Base-by-base conservation (phyloP, 1,140 invertebrate species). In the Rhyacophila brunnea region DNA sequence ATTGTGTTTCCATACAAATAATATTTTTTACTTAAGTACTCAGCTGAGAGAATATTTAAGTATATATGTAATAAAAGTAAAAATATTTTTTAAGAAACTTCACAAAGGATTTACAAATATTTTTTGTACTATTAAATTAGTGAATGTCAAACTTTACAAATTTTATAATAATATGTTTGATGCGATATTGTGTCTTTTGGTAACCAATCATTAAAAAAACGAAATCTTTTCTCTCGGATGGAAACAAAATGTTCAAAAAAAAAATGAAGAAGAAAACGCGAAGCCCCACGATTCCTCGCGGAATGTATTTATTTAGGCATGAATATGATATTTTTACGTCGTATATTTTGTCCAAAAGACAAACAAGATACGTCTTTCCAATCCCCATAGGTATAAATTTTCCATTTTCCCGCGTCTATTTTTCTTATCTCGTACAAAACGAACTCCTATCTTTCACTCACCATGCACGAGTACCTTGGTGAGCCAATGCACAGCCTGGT, bases 261-360 rank as follows among this genome's bases (percentile, higher is more conserved):
- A n/a, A n/a, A n/a, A n/a, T n/a, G n/a, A n/a, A 44, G 11, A 14
- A 57, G 15, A 38, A 42, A 54, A 18, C 3, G 19, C 18, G 59
- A 61, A 61, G 52, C 15, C 59, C 10, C n/a, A 35, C 47, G 49
- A 61, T 36, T 61, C 38, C 36, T 6, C 46, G 38, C 23, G 32
- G 36, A 55, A 23, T 50, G 61, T 64, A 64, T 64, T 64, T 64
- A 50, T 60, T 64, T 64, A 60, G 62, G 62, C 62, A 60, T 58
- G 58, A 60, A 65, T 65, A 65, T 65, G 54, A 65, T 65, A 65
- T 65, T 64, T 64, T 64, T 64, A 36, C 62, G 42, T 45, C 53
- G 62, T 64, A 60, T 65, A 65, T 65, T 65, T 65, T 60, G 62
- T 60, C 58, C 62, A 65, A 60, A 65, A 60, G 62, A 65, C 62